These are phyloP conservation scores for Pygoscelis adeliae DNA, from an alignment of 2,113 vertebrate species.

Conservation along the genomic window DNA sequence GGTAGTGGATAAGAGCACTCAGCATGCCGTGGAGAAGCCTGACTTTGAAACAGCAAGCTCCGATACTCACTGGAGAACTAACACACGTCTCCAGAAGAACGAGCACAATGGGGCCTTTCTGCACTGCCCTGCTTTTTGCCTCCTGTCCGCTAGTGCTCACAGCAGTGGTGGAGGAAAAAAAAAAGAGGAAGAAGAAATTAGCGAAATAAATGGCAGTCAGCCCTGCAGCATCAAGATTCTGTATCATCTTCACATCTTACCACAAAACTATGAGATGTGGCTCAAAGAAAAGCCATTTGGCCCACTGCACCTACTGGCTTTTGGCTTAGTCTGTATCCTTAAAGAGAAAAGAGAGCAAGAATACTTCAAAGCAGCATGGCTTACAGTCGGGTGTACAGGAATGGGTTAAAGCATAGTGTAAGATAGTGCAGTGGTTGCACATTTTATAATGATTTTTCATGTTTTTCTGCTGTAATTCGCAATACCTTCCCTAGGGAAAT, in stretches of 20 bases:
- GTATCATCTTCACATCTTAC: neutral
- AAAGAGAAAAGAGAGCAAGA: neutral
- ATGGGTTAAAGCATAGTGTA: neutral
- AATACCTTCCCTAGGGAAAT: slow-evolving; percentile 28
- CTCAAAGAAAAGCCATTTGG: neutral
- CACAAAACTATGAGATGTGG: neutral
- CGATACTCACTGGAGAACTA: neutral
- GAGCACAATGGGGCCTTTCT: neutral
- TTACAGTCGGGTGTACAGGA: neutral
- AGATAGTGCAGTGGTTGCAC: neutral
- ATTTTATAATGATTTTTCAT: slow-evolving; percentile 9
- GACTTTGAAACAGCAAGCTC: neutral
- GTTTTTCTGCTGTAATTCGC: neutral
- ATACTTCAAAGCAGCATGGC: neutral
- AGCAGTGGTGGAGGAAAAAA: neutral
- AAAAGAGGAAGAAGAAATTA: neutral
- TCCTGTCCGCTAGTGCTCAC: neutral
- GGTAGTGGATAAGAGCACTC: neutral
- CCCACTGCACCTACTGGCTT: neutral
- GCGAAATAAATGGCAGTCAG: neutral
- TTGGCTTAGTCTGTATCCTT: neutral
- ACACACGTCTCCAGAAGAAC: neutral
- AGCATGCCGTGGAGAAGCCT: neutral
- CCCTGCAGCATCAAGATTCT: neutral
- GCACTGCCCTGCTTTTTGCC: neutral